These are phyloP conservation scores for Thalassaphorura encarpata DNA, from an alignment of 1,140 invertebrate genomes.

Conservation along the genomic window DNA sequence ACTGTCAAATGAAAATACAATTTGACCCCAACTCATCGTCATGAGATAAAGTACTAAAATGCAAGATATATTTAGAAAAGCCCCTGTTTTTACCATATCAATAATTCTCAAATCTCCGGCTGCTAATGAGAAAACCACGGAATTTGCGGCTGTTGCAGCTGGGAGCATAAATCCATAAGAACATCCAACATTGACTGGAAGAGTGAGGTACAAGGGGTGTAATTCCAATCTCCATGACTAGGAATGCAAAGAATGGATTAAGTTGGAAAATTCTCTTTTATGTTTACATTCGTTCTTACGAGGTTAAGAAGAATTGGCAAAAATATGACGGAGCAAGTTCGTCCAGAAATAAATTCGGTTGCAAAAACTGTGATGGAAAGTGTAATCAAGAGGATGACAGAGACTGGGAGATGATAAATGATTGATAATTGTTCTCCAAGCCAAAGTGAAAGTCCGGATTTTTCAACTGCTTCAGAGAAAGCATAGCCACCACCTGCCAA, in stretches of 20 bases:
- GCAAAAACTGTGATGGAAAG: slow-evolving; percentile 45
- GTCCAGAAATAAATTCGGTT: slow-evolving; percentile 74
- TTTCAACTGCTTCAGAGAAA: slow-evolving; percentile 60
- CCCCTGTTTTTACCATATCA: slow-evolving; percentile 25
- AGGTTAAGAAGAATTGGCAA: slow-evolving; percentile 62
- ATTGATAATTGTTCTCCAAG: slow-evolving; percentile 50
- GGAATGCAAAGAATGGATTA: too few relatives aligned
- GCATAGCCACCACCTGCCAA: slow-evolving; percentile 12
- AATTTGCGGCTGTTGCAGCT: slow-evolving; percentile 75
- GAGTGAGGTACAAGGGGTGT: slow-evolving; percentile 48
- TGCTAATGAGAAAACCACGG: slow-evolving; percentile 46
- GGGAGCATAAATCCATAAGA: slow-evolving; percentile 54
- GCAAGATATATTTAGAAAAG: slow-evolving; percentile 20
- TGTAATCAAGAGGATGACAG: slow-evolving; percentile 38
- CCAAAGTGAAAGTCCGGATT: slow-evolving; percentile 54
- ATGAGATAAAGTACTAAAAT: too few relatives aligned
- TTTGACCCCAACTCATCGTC: background rate
- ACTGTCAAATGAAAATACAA: background rate
- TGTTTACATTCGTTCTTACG: too few relatives aligned
- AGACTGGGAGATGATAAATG: slow-evolving; percentile 24
- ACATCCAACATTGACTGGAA: slow-evolving; percentile 43
- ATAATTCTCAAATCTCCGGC: slow-evolving; percentile 42
- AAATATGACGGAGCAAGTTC: slow-evolving; percentile 64
- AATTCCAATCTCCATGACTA: slow-evolving; percentile 43
- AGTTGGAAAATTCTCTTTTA: too few relatives aligned